A percentile compares a stretch with the other conserved stretches of the same genome.
These are phyloP conservation scores for Macaria liturata DNA, from an alignment of 2,888 invertebrate species.

Conservation along the genomic window DNA sequence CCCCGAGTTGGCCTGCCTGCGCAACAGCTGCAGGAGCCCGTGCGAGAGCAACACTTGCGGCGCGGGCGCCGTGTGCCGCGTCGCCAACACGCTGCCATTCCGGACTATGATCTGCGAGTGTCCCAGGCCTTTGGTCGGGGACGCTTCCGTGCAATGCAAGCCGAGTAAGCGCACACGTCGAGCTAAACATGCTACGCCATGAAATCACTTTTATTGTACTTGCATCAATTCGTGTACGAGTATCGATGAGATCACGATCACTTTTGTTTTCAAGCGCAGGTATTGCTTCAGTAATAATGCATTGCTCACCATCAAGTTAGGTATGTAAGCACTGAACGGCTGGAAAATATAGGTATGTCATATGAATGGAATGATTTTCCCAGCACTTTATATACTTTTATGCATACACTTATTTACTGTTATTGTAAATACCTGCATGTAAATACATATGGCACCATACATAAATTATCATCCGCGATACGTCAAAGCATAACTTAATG, in stretches of 20 bases:
- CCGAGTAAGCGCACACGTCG: slow-evolving; percentile 84
- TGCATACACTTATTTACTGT: slow-evolving; percentile 24
- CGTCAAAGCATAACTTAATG: slow-evolving; percentile 4
- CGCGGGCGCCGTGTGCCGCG: slow-evolving; percentile 90
- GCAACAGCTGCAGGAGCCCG: slow-evolving; percentile 90
- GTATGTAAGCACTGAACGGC: slow-evolving; percentile 13
- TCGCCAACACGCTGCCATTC: slow-evolving; percentile 93
- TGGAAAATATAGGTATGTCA: slow-evolving; percentile 18
- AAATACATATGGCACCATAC: slow-evolving; percentile 24
- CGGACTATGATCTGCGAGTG: slow-evolving; percentile 95
- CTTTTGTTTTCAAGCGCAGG: slow-evolving; percentile 29
- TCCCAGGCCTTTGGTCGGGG: slow-evolving; percentile 91
- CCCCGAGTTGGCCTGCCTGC: slow-evolving; percentile 92
- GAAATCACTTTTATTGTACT: too few species aligned
- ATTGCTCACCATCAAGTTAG: slow-evolving; percentile 59
- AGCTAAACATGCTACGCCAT: neutral
- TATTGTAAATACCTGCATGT: slow-evolving; percentile 26
- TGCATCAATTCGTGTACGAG: neutral
- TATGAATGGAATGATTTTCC: slow-evolving; percentile 9
- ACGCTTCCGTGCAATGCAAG: slow-evolving; percentile 92
- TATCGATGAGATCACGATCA: slow-evolving; percentile 11
- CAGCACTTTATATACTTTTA: slow-evolving; percentile 17
- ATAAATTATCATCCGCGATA: slow-evolving; percentile 19
- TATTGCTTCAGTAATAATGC: slow-evolving; percentile 47
- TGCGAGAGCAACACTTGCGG: slow-evolving; percentile 92